These are phyloP conservation scores for Salminus brasiliensis DNA, from an alignment of 2,113 vertebrate species.

Conservation along the genomic window DNA sequence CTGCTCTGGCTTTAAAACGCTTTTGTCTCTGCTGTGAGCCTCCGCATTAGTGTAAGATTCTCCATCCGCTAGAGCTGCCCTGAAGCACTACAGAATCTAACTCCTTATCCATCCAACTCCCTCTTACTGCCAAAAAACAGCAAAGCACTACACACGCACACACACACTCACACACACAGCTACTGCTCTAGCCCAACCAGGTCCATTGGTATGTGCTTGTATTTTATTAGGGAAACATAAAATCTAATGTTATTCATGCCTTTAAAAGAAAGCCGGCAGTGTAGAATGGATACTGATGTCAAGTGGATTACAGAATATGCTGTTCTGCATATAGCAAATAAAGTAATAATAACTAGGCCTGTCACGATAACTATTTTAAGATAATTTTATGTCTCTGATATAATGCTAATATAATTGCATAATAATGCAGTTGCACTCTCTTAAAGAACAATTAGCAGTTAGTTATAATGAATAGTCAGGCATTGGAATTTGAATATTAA, in stretches of 20 bases:
- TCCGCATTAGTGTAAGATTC: conserved; percentile 68
- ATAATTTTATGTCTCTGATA: too few relatives aligned
- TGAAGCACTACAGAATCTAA: conserved; percentile 15
- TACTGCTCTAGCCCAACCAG: background rate
- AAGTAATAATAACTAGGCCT: too few relatives aligned
- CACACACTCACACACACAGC: conserved; percentile 9
- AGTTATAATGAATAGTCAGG: too few relatives aligned
- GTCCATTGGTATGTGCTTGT: conserved; percentile 18
- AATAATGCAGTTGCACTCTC: too few relatives aligned
- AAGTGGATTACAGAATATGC: conserved; percentile 1
- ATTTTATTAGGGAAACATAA: conserved; percentile 43
- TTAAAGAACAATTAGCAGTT: too few relatives aligned
- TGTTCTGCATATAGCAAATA: too few relatives aligned
- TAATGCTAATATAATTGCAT: too few relatives aligned
- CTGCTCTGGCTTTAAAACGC: conserved; percentile 71
- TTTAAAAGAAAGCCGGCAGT: background rate
- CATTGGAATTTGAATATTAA: too few relatives aligned
- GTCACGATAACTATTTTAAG: too few relatives aligned
- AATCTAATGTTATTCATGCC: conserved; percentile 35
- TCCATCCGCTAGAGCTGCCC: conserved; percentile 59
- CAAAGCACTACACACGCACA: background rate
- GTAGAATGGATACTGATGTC: background rate
- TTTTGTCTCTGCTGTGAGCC: conserved; percentile 73
- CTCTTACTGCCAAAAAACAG: conserved; percentile 25
- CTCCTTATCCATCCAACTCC: conserved; percentile 4